A percentile compares a stretch with the other conserved stretches of the same genome.
These are phyloP conservation scores for Cephalopachus bancanus DNA, from an alignment of 2,797 vertebrate genomes.

Conservation along the genomic window DNA sequence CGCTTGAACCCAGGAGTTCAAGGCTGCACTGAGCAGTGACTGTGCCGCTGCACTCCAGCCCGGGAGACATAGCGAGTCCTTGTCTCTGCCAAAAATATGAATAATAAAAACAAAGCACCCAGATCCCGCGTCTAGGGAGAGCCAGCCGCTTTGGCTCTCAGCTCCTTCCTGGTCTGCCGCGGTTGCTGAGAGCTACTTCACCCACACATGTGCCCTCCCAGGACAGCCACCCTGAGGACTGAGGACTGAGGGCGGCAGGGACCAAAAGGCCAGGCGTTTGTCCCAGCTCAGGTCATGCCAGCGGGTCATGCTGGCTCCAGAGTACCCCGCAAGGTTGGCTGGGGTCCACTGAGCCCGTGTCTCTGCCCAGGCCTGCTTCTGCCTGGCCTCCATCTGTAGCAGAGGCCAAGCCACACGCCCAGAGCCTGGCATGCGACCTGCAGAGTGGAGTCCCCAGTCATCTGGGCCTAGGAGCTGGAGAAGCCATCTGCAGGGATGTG, in stretches of 20 bases:
- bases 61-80: no score
- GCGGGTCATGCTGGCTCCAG: background rate
- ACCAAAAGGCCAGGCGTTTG: background rate
- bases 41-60: no score
- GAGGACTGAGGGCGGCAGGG: no score
- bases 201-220: background rate
- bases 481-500: accelerated
- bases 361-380: background rate
- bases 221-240: background rate
- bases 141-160: background rate
- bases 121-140: background rate
- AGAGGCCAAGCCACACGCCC: background rate
- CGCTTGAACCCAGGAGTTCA: no score
- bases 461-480: background rate
- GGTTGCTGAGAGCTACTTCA: background rate
- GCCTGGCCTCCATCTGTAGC: background rate
- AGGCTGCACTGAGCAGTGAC: no score
- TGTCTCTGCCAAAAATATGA: no score
- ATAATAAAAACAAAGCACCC: no score
- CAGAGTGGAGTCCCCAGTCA: background rate
- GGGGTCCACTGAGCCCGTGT: background rate
- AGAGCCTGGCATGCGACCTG: background rate
- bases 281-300: background rate
- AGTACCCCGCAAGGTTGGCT: background rate
- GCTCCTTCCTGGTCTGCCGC: background rate